Conservation (phyloP, 1,140 invertebrate species). For the Ctenoplectra terminalis region DNA sequence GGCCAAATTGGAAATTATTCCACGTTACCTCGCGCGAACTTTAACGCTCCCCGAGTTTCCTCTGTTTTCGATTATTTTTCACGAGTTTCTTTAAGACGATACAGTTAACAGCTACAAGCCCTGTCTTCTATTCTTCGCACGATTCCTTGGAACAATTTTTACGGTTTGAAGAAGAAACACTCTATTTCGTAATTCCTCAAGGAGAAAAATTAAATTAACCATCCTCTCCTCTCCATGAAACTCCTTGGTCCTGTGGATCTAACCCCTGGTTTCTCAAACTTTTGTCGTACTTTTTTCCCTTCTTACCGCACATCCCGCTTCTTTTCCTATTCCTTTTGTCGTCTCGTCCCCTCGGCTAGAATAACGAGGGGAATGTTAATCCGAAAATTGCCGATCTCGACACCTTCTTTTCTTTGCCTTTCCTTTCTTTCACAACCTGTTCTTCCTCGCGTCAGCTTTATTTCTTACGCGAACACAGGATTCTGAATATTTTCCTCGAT, state of each 20-base stretch:
- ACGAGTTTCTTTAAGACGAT: not conserved
- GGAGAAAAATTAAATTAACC: slow-evolving; percentile 24
- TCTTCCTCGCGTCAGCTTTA: slow-evolving; percentile 18
- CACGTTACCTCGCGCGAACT: not conserved
- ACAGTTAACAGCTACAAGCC: not conserved
- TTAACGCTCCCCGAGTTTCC: not conserved
- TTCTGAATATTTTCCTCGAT: slow-evolving; percentile 1
- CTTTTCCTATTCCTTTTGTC: not conserved
- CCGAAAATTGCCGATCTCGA: slow-evolving; percentile 45
- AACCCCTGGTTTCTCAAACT: not conserved
- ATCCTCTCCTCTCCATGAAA: not conserved
- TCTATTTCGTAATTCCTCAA: not conserved
- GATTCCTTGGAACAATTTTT: not conserved
- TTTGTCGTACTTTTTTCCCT: not conserved
- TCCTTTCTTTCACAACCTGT: not conserved
- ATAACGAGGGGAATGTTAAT: slow-evolving; percentile 38
- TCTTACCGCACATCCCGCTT: not conserved
- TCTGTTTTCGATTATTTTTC: not conserved
- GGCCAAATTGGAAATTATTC: not conserved
- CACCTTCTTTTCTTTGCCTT: not conserved
- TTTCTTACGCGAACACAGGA: not conserved
- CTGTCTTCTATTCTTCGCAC: not conserved
- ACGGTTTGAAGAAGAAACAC: not conserved
- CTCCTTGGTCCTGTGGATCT: not conserved
- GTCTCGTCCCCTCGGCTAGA: not conserved